These are phyloP conservation scores for Nannoperca obscura DNA, from an alignment of 2,797 vertebrate genomes.

Conservation along the genomic window DNA sequence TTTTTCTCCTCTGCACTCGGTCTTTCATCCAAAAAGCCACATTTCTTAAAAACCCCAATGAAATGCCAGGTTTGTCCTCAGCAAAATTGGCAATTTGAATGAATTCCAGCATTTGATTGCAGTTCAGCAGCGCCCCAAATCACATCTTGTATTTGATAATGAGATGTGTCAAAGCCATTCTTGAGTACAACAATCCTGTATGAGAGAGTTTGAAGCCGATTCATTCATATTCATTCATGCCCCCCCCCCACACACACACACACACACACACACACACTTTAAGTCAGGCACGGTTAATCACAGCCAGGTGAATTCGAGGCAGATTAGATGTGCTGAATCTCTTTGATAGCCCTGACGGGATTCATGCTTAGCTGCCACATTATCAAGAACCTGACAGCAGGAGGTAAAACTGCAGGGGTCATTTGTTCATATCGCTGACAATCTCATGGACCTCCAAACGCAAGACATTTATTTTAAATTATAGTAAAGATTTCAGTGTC, in stretches of 20 bases:
- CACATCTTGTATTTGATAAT: slow-evolving; percentile 61
- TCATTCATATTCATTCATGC: slow-evolving; percentile 27
- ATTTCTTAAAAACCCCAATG: slow-evolving; percentile 26
- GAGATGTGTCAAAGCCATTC: slow-evolving; percentile 59
- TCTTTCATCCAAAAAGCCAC: slow-evolving; percentile 6
- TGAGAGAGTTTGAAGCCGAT: slow-evolving; percentile 30
- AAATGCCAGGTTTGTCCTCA: slow-evolving; percentile 38
- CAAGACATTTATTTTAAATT: slow-evolving; percentile 11
- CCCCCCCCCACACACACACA: no score
- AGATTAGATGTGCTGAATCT: slow-evolving; percentile 38
- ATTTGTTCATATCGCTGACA: neutral
- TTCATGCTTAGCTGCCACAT: slow-evolving; percentile 43
- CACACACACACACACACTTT: neutral
- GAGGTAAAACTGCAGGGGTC: slow-evolving; percentile 38
- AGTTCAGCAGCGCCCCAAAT: slow-evolving; percentile 53
- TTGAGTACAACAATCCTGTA: slow-evolving; percentile 36
- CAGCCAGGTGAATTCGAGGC: slow-evolving; percentile 32
- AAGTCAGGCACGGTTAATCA: slow-evolving; percentile 40
- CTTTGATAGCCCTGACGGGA: slow-evolving; percentile 51
- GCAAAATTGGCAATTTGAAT: slow-evolving; percentile 61
- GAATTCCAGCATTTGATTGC: slow-evolving; percentile 51
- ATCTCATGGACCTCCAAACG: neutral
- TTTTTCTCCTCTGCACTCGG: slow-evolving; percentile 30
- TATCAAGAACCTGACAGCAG: slow-evolving; percentile 38
- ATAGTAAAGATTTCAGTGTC: slow-evolving; percentile 5